Base-by-base conservation (phyloP, 2,888 invertebrate genomes). In the Creontiades dilutus region DNA sequence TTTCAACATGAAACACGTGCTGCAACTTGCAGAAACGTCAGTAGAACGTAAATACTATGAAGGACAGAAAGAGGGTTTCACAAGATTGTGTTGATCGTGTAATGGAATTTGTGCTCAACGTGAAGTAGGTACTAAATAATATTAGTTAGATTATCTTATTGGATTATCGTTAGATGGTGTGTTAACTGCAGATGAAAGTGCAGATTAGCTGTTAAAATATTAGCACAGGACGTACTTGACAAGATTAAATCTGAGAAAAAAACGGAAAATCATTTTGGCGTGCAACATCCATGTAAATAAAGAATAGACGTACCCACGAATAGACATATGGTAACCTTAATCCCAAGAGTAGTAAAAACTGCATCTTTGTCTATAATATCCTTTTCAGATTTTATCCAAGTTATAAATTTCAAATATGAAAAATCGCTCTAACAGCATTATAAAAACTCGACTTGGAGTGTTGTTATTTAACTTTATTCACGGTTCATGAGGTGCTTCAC, bases 151-250 rank as follows among this genome's bases (percentile, higher is more conserved):
- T 13, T n/a, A n/a, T 2, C 14, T 2, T 52, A 52, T 75, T 75
- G 75, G 75, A 16, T 75, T 75, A 19, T 75, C 23, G 11, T 75
- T 75, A 75, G 75, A 78, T 78, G 78, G 78, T 46, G 78, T 78
- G 78, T 78, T 78, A 78, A 78, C 78, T 37, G 78, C 78, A 78
- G 78, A 78, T 78, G 78, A 78, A 78, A 78, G 28, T 78, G 28
- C 37, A 19, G 28, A 78, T 78, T 78, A 78, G 78, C 37, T 57
- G 11, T 57, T 57, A n/a, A 57, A n/a, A 5, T 57, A 57, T 57
- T 57, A 57, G 57, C n/a, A 57, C n/a, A 57, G 57, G 23, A 68
- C 23, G 19, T 11, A 19, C 11, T 68, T 2, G 23, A 68, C 9
- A 68, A 23, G 68, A 27, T 68, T 68, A 68, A 23, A 23, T 68